Evolutionary conservation across 2,113 vertebrate genomes (phyloP).

Genomic region (Gorsachius goisagi): DNA sequence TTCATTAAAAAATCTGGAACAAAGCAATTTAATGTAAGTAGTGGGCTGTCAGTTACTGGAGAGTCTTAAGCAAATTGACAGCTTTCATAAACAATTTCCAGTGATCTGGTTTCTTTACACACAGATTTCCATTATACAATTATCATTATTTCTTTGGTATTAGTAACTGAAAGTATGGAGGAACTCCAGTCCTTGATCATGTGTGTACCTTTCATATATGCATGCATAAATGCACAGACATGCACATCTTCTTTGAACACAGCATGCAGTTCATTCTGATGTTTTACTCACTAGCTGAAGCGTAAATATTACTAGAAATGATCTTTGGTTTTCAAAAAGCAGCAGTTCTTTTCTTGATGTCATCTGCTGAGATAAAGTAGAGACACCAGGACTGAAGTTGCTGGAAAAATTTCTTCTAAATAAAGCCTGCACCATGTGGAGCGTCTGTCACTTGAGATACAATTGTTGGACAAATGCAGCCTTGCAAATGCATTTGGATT

Average conservation of each 20-base stretch:
- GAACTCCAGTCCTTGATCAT: neutral
- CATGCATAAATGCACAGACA: no score
- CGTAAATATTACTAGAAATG: fast-evolving
- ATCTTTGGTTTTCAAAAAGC: neutral
- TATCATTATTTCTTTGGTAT: neutral
- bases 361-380: neutral
- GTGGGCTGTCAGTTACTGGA: neutral
- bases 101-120: neutral
- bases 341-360: neutral
- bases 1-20: neutral
- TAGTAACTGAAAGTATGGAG: neutral
- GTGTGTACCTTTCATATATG: neutral
- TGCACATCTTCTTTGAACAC: neutral
- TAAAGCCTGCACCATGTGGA: neutral
- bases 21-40: neutral
- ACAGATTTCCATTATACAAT: neutral
- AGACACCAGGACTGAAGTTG: neutral
- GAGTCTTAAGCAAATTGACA: neutral
- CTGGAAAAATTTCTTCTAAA: neutral
- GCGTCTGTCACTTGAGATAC: neutral
- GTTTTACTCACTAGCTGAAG: neutral
- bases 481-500: neutral
- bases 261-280: neutral
- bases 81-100: neutral
- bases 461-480: neutral